A percentile compares a stretch with the other conserved stretches of the same genome.
Evolutionary conservation across 2,888 invertebrate genomes (phyloP).

Genomic region (Congeria kusceri): DNA sequence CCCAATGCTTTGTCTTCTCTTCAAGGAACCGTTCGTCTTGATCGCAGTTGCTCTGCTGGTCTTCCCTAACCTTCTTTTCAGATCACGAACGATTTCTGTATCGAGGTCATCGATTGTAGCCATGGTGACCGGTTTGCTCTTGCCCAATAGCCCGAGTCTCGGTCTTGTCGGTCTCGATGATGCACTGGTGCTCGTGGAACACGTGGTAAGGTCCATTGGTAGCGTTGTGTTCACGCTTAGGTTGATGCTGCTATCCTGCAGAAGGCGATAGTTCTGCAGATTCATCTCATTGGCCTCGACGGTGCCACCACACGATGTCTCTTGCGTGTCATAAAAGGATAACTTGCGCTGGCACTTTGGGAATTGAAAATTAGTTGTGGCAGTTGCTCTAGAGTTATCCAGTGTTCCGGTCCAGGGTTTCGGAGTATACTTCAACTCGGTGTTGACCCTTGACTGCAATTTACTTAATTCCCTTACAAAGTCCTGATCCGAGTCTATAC

Average conservation of each 20-base stretch:
- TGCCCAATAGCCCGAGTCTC: conserved; percentile 13
- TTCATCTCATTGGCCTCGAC: neutral
- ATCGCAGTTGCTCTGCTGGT: conserved; percentile 18
- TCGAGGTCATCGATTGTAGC: conserved; percentile 17
- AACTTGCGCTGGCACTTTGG: conserved; percentile 37
- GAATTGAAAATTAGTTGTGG: conserved; percentile 24
- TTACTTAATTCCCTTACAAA: neutral
- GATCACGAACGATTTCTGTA: conserved; percentile 16
- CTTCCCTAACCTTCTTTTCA: conserved; percentile 33
- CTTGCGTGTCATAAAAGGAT: conserved; percentile 11
- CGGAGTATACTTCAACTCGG: neutral
- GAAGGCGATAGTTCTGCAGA: neutral
- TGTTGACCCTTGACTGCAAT: neutral
- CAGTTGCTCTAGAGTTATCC: conserved; percentile 19
- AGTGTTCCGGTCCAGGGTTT: conserved; percentile 4
- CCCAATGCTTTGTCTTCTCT: neutral
- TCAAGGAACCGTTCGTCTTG: conserved; percentile 45
- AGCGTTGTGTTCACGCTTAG: neutral
- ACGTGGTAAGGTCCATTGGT: neutral
- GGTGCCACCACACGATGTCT: neutral
- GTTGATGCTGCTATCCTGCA: neutral
- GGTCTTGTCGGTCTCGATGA: conserved; percentile 3
- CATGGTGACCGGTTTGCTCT: conserved; percentile 4
- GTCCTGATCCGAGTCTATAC: neutral
- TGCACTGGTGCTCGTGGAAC: neutral